phyloP scores from a whole-genome alignment of 2,113 vertebrate species.

The Misgurnus mizolepis region DNA sequence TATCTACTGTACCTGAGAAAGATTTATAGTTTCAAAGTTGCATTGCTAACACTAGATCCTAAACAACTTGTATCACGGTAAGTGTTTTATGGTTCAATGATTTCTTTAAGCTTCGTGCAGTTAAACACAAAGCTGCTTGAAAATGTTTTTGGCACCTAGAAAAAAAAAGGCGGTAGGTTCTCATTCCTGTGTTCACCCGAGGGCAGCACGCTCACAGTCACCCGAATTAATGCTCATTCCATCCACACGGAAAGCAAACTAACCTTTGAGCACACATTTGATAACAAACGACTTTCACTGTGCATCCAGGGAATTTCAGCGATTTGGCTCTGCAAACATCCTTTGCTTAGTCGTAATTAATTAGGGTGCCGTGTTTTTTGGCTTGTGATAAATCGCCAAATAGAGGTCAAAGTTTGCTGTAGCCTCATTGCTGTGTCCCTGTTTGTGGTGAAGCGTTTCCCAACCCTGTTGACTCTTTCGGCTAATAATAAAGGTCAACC shows the following conservation, averaged over 20 bases:
- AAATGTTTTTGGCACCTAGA: neutral
- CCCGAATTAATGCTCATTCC: conserved; percentile 78
- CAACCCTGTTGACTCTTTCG: too few relatives aligned
- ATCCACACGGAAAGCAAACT: conserved; percentile 78
- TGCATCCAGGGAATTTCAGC: conserved; percentile 79
- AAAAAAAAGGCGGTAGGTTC: conserved; percentile 56
- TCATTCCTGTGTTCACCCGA: conserved; percentile 56
- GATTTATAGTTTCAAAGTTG: conserved; percentile 70
- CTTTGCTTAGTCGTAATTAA: conserved; percentile 86
- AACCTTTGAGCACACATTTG: conserved; percentile 85
- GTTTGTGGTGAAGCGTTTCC: conserved; percentile 57
- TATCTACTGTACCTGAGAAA: conserved; percentile 53
- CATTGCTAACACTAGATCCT: conserved; percentile 64
- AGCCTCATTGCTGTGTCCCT: conserved; percentile 77
- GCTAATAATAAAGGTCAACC: conserved; percentile 4
- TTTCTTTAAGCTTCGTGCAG: conserved; percentile 16
- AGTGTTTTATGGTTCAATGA: neutral
- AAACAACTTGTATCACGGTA: neutral
- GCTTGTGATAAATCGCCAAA: conserved; percentile 81
- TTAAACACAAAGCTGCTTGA: conserved; percentile 29
- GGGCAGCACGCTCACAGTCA: conserved; percentile 50
- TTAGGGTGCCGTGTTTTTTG: conserved; percentile 78
- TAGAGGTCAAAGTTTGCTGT: conserved; percentile 80
- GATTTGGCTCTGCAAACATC: conserved; percentile 84
- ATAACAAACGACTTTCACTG: conserved; percentile 83